A percentile compares a stretch with the other conserved stretches of the same genome.
Conservation (phyloP, 2,113 vertebrate species). For the Casuarius casuarius region DNA sequence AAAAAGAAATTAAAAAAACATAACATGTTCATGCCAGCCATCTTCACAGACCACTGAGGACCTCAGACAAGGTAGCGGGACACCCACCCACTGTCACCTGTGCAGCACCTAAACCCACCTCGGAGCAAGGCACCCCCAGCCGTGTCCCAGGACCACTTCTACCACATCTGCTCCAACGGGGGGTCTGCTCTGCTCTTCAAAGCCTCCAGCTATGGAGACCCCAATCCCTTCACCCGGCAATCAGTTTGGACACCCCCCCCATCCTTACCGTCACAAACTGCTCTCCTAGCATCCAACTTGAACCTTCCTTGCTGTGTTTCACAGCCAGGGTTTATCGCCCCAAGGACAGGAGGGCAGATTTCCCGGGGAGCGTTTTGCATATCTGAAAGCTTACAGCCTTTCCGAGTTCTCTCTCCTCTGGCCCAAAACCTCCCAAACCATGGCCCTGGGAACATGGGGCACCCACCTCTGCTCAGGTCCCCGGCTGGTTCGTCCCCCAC, state of each 20-base stretch:
- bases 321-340: not conserved
- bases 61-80: not conserved
- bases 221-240: not conserved
- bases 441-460: not conserved
- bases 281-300: not conserved
- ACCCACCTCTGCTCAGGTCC: not conserved
- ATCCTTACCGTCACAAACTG: not conserved
- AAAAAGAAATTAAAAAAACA: slow-evolving; percentile 33
- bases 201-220: not conserved
- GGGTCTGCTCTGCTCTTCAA: not conserved
- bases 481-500: not conserved
- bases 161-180: not conserved
- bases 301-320: not conserved
- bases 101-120: rapidly evolving
- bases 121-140: not conserved
- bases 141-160: not conserved
- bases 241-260: not conserved
- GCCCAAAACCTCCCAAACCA: not conserved
- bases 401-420: not conserved
- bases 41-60: not conserved
- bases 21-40: not conserved
- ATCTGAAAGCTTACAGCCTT: not conserved
- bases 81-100: rapidly evolving
- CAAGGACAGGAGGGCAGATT: not conserved
- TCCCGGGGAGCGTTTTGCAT: not conserved